These are phyloP conservation scores for Pampus argenteus DNA, from an alignment of 2,797 vertebrate species.

Conservation along the genomic window DNA sequence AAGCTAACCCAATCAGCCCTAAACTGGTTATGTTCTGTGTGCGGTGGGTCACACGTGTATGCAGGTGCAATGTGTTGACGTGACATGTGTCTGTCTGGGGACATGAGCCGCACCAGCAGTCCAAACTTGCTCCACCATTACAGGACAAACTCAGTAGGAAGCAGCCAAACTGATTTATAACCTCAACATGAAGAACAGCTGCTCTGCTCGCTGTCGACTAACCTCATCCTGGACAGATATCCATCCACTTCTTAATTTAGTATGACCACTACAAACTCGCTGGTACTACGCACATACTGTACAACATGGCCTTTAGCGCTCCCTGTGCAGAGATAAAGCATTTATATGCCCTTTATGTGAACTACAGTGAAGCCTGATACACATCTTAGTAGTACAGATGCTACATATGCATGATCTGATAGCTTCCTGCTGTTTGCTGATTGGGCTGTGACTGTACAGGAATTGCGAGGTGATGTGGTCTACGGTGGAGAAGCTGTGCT, in stretches of 20 bases:
- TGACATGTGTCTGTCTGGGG: slow-evolving; percentile 47
- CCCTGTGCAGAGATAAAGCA: slow-evolving; percentile 17
- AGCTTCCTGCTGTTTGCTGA: slow-evolving; percentile 69
- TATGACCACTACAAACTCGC: slow-evolving; percentile 69
- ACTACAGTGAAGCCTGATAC: slow-evolving; percentile 64
- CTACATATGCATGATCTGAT: slow-evolving; percentile 75
- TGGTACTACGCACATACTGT: slow-evolving; percentile 44
- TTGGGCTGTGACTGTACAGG: slow-evolving; percentile 67
- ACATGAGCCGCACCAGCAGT: slow-evolving; percentile 24
- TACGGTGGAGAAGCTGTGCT: slow-evolving; percentile 61
- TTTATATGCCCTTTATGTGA: slow-evolving; percentile 59
- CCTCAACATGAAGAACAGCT: slow-evolving; percentile 79
- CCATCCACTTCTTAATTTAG: slow-evolving; percentile 82
- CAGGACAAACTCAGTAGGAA: slow-evolving; percentile 56
- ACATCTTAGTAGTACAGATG: slow-evolving; percentile 69
- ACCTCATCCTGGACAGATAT: slow-evolving; percentile 71
- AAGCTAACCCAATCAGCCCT: background rate
- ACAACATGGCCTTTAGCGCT: slow-evolving; percentile 53
- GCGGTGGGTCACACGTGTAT: slow-evolving; percentile 13
- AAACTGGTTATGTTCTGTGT: background rate
- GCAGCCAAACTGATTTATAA: slow-evolving; percentile 77
- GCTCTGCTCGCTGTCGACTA: slow-evolving; percentile 76
- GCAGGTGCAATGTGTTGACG: slow-evolving; percentile 54
- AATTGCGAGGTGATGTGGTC: slow-evolving; percentile 65
- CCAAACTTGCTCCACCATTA: slow-evolving; percentile 31